These are phyloP conservation scores for Drosophila macrospina DNA, from an alignment of 2,888 invertebrate genomes.

Conservation along the genomic window DNA sequence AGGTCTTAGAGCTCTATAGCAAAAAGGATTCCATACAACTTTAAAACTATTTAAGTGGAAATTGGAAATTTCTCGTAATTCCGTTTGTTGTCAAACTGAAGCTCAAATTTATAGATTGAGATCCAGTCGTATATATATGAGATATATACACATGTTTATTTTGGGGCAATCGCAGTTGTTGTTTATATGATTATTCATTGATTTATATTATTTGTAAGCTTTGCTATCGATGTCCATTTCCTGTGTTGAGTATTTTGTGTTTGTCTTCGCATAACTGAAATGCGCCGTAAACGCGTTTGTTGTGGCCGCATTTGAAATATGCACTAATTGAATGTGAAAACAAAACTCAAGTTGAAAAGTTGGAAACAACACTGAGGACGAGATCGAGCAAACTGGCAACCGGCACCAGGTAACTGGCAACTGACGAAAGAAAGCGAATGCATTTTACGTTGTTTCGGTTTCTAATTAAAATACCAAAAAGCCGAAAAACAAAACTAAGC, in stretches of 20 bases:
- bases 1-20: too few species aligned
- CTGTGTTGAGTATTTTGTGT: conserved; percentile 46
- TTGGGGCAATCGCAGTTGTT: background rate
- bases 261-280: conserved; percentile 47
- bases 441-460: conserved; percentile 75
- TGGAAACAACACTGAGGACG: conserved; percentile 23
- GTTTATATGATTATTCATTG: conserved; percentile 17
- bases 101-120: too few species aligned
- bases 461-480: conserved; percentile 78
- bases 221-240: conserved; percentile 18
- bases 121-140: too few species aligned
- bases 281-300: conserved; percentile 51
- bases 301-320: conserved; percentile 67
- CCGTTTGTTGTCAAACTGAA: too few species aligned
- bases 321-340: conserved; percentile 79
- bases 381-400: conserved; percentile 10
- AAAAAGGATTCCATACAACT: too few species aligned
- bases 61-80: too few species aligned
- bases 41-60: too few species aligned
- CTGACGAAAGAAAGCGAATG: conserved; percentile 61
- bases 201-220: conserved; percentile 22
- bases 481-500: conserved; percentile 62
- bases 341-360: conserved; percentile 52
- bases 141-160: too few species aligned
- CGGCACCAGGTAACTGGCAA: conserved; percentile 15